These are phyloP conservation scores for Tetragnatha versicolor DNA, from an alignment of 1,140 invertebrate genomes.

Conservation along the genomic window DNA sequence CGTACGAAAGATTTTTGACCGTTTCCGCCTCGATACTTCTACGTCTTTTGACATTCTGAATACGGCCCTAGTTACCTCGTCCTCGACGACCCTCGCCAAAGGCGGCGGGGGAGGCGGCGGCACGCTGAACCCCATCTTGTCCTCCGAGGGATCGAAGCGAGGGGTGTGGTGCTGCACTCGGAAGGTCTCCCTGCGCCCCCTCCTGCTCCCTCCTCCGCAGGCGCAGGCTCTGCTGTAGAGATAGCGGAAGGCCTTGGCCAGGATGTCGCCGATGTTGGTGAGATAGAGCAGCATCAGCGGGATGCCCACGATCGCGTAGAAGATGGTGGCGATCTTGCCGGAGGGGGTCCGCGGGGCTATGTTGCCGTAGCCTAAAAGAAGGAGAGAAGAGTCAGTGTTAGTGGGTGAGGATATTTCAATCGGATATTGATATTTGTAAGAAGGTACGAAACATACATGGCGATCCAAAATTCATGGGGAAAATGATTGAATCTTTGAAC, in stretches of 20 bases:
- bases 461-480: too few relatives aligned
- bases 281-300: conserved; percentile 66
- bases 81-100: conserved; percentile 1
- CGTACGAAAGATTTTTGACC: background rate
- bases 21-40: background rate
- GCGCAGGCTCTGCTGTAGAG: conserved; percentile 62
- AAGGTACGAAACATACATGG: too few relatives aligned
- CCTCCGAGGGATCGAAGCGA: conserved; percentile 2
- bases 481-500: too few relatives aligned
- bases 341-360: conserved; percentile 63
- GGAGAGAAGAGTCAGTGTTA: too few relatives aligned
- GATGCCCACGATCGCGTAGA: conserved; percentile 66
- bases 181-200: conserved; percentile 15
- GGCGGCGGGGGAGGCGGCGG: conserved; percentile 21
- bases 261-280: conserved; percentile 65
- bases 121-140: conserved; percentile 18
- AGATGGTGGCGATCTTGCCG: conserved; percentile 64
- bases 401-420: too few relatives aligned
- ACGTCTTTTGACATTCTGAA: background rate
- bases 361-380: conserved; percentile 65
- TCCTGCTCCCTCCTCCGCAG: conserved; percentile 31
- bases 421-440: too few relatives aligned
- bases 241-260: conserved; percentile 64
- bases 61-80: conserved; percentile 12
- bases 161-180: conserved; percentile 38